A percentile compares a stretch with the other conserved stretches of the same genome.
Conservation (phyloP, 2,113 vertebrate genomes). For the Tachysurus fulvidraco region DNA sequence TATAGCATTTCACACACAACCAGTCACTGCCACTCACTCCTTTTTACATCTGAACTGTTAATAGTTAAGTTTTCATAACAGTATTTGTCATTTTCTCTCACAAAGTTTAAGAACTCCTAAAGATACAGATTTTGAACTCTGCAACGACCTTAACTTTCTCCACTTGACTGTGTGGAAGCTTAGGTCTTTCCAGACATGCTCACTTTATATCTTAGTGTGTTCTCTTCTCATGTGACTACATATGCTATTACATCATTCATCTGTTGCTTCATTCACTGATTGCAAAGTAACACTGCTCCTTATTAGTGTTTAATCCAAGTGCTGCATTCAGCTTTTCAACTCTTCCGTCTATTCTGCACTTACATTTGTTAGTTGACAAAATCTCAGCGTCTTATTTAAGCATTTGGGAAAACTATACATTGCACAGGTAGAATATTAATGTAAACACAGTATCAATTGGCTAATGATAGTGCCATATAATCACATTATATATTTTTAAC, state of each 20-base stretch:
- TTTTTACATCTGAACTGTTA: neutral
- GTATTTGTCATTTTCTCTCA: neutral
- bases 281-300: neutral
- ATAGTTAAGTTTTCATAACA: neutral
- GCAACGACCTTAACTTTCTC: neutral
- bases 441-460: neutral
- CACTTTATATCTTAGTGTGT: neutral
- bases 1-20: neutral
- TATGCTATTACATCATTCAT: neutral
- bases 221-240: neutral
- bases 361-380: neutral
- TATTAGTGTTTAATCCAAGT: too few relatives aligned
- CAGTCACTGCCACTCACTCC: neutral
- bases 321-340: neutral
- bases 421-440: neutral
- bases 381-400: neutral
- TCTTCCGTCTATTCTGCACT: neutral
- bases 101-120: too few relatives aligned
- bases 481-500: neutral
- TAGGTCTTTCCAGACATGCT: neutral
- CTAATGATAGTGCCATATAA: neutral
- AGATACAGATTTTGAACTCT: neutral
- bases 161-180: neutral
- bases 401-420: neutral
- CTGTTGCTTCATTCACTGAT: neutral